Conservation (phyloP, 2,888 invertebrate genomes). For the Ormyrus thymus region DNA sequence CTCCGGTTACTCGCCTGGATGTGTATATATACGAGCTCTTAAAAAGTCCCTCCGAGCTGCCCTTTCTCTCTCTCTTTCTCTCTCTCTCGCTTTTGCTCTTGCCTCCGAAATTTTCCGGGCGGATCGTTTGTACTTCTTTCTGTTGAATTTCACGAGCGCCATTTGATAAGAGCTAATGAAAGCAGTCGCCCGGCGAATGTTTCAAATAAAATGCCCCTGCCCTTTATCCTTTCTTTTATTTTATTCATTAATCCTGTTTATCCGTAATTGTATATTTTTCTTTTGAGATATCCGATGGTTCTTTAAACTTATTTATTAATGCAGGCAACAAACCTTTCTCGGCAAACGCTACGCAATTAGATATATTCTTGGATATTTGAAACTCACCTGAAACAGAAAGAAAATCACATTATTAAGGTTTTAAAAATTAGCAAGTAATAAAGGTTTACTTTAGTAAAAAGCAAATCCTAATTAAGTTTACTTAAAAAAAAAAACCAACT, state of each 20-base stretch:
- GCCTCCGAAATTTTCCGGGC: constrained; percentile 28
- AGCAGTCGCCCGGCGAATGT: constrained; percentile 21
- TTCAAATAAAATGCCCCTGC: constrained; percentile 18
- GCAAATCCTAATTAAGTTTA: too few species aligned
- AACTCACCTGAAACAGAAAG: too few species aligned
- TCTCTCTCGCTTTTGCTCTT: not conserved
- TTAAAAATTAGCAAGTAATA: too few species aligned
- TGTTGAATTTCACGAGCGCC: constrained; percentile 40
- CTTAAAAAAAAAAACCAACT: too few species aligned
- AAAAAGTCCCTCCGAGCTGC: constrained; percentile 26
- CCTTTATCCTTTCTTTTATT: not conserved
- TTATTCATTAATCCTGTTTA: constrained; percentile 2
- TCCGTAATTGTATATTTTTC: not conserved
- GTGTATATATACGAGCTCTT: constrained; percentile 34
- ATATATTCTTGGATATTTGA: not conserved
- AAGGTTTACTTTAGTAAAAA: too few species aligned
- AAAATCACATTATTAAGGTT: too few species aligned
- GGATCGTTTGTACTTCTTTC: constrained; percentile 36
- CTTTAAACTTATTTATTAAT: not conserved
- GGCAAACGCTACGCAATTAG: not conserved
- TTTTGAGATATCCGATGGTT: too few species aligned
- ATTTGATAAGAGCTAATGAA: constrained; percentile 51
- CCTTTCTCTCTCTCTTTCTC: constrained; percentile 4
- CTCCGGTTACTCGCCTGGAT: constrained; percentile 30
- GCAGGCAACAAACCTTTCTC: not conserved